Evolutionary conservation across 2,113 vertebrate genomes (phyloP), one percentile per base, ranked within the genome.

Genomic region (Paralichthys olivaceus): DNA sequence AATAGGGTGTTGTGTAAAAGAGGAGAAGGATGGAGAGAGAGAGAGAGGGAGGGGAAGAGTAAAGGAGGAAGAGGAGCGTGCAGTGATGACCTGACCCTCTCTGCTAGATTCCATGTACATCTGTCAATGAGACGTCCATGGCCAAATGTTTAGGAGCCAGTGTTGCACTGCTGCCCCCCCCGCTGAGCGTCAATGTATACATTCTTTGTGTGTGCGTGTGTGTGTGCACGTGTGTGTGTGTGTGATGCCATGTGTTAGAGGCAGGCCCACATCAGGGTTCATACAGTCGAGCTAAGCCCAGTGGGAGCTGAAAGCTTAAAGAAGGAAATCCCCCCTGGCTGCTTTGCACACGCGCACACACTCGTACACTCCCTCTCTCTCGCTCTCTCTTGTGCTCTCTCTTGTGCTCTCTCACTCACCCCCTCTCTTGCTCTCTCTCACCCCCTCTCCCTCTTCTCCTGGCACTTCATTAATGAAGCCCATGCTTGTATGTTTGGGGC

Each of bases 401-500:
- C 47, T n/a, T 13, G 12, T 17, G 1, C 47, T 13, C 68, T n/a
- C 23, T 56, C 17, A 4, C 57, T n/a, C 43, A 15, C 43, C 57
- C 56, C 55, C 58, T 65, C 59, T 61, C 34, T 54, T 51, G 54
- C 49, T 62, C 22, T 63, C 68, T 15, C 69, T 20, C 15, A 23
- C 19, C 5, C 65, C 49, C 29, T 66, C 20, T 72, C 84, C 45
- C 87, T 80, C 85, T 84, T 84, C 88, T 91, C 84, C 85, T 89
- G 87, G 89, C 90, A 90, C 87, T 89, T 84, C 88, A 91, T 91
- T 92, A 91, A 92, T 92, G 91, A 93, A 90, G 86, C 85, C 86
- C 83, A 69, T 84, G 81, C 87, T 88, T 88, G 88, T 90, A 91
- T 89, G 90, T 92, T 91, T 89, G 91, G 85, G 89, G 91, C 91